phyloP scores from a whole-genome alignment of 2,113 vertebrate species.

The Elaphurus davidianus region DNA sequence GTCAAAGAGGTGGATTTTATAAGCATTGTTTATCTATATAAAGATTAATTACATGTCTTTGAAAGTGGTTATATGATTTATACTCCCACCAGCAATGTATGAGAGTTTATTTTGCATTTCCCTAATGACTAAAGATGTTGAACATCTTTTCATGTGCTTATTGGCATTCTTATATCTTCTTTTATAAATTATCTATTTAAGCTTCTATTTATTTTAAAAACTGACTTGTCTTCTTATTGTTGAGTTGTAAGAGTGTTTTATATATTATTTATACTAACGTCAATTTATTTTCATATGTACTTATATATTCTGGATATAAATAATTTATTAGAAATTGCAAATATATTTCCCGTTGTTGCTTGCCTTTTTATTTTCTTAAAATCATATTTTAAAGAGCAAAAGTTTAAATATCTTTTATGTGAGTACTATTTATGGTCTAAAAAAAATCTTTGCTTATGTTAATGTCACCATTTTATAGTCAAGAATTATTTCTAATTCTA shows the following conservation, averaged over 20 bases:
- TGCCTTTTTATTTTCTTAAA: neutral
- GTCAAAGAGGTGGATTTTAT: neutral
- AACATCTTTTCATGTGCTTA: neutral
- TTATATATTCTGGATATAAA: neutral
- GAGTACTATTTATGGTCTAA: neutral
- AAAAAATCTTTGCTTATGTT: neutral
- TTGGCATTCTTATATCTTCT: neutral
- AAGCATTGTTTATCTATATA: neutral
- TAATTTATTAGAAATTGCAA: neutral
- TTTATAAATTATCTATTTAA: neutral
- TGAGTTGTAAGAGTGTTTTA: neutral
- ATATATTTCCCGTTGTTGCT: neutral
- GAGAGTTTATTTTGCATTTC: slow-evolving; percentile 5
- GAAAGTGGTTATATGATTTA: neutral
- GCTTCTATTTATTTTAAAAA: neutral
- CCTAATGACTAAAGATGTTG: neutral
- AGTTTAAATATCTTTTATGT: neutral
- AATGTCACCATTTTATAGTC: neutral
- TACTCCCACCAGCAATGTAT: neutral
- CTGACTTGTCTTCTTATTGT: neutral
- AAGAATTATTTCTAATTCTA: neutral
- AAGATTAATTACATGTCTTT: neutral
- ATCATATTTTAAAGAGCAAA: neutral
- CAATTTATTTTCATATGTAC: neutral
- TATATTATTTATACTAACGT: neutral